Conservation (phyloP, 2,888 invertebrate species). For the Oasisia sp. region DNA sequence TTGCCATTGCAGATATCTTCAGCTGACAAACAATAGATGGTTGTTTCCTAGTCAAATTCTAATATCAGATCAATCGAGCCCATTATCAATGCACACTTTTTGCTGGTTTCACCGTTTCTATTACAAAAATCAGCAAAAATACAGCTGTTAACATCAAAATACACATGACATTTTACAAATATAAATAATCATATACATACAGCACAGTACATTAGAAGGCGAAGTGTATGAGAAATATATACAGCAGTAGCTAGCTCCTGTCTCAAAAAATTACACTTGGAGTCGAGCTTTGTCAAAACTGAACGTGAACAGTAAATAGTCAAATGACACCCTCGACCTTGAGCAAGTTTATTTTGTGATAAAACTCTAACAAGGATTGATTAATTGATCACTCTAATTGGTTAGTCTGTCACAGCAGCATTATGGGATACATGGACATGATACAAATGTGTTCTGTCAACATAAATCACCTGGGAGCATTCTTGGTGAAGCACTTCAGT, state of each 20-base stretch:
- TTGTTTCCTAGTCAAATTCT: background rate
- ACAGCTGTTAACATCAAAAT: too few relatives aligned
- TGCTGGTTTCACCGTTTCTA: background rate
- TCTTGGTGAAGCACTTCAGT: background rate
- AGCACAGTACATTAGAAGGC: background rate
- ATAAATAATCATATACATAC: conserved; percentile 5
- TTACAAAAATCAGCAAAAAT: background rate
- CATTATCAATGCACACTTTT: background rate
- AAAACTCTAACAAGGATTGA: background rate
- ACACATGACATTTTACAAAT: background rate
- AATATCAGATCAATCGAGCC: background rate
- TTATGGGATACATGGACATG: background rate
- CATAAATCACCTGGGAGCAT: conserved; percentile 12
- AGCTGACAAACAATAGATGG: background rate
- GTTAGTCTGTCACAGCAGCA: background rate
- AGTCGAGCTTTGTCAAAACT: background rate
- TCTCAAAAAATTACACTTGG: background rate
- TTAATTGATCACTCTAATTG: background rate
- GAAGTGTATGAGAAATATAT: background rate
- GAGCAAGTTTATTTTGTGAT: background rate
- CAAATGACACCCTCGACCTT: background rate
- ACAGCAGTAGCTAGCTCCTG: background rate
- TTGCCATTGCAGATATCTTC: background rate
- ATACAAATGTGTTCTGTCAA: background rate
- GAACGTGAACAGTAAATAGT: background rate